Evolutionary conservation across 1,140 invertebrate genomes (phyloP), one percentile per base, ranked within the genome.

Genomic region (Philaenus spumarius): DNA sequence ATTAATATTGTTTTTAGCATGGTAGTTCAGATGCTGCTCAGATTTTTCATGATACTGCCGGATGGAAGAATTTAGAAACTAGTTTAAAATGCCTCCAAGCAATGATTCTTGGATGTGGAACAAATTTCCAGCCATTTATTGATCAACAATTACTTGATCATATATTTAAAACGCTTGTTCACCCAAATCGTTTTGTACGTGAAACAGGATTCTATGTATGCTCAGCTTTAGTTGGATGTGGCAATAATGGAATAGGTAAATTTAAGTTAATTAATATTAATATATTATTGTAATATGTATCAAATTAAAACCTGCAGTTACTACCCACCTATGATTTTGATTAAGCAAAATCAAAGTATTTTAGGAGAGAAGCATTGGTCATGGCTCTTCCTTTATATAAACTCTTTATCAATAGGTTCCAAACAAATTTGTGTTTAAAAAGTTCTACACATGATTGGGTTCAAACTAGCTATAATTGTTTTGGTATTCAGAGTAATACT

Each of bases 41-140:
- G 59, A 77, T 79, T 30, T 78, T 80, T 65, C 78, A 80, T 69
- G 78, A 80, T 60, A 79, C 78, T 50, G 76, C 78, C 30, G 78
- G 78, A 17, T 80, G 78, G 77, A 78, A 78, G 57, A 76, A 74
- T 45, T 61, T 81, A 34, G 80, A 81, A 67, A 79, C 79, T 7
- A 79, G 76, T 63, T 77, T 81, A 71, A 79, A 80, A 71, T 78
- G 71, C 64, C 65, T 81, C 7, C 75, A 80, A 65, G 67, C 64
- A 58, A 77, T 80, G 62, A 73, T 81, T 20, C 69, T 75, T 56
- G 76, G 75, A 1, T 75, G 76, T 67, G 76, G 74, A 17, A 60
- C 69, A 15, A 63, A 66, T 26, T 79, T 80, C 62, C 72, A 77
- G 54, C 56, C 65, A 2, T 74, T 67, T 65, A 75, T 72, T 45